These are phyloP conservation scores for Perca fluviatilis DNA, from an alignment of 2,113 vertebrate species.

Conservation along the genomic window DNA sequence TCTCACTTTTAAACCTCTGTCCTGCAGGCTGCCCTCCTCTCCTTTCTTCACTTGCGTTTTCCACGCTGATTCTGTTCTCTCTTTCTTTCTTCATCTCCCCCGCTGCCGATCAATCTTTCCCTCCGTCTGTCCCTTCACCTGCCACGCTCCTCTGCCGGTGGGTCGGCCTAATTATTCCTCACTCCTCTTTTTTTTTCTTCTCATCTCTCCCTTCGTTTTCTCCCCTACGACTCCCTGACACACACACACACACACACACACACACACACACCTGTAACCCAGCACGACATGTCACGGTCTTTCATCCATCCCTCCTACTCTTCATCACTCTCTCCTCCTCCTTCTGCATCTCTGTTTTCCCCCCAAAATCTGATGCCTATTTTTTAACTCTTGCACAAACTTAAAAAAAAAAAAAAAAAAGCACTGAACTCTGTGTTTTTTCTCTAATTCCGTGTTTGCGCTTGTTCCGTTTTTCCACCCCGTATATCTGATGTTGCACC, in stretches of 20 bases:
- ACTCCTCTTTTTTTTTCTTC: conserved; percentile 16
- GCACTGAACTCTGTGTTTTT: conserved; percentile 18
- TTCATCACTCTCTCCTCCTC: conserved; percentile 8
- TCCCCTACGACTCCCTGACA: conserved; percentile 30
- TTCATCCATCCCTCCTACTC: conserved; percentile 29
- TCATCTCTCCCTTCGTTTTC: conserved; percentile 13
- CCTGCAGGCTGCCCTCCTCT: conserved; percentile 53
- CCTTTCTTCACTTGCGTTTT: conserved; percentile 40
- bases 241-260: conserved; percentile 61
- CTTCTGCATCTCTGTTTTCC: conserved; percentile 8
- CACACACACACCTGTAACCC: conserved; percentile 75
- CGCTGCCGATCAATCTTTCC: conserved; percentile 34
- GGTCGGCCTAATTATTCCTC: conserved; percentile 73
- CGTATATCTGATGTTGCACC: conserved; percentile 60
- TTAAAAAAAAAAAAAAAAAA: neutral
- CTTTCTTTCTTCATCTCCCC: conserved; percentile 51
- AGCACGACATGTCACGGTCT: conserved; percentile 48
- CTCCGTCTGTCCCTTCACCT: conserved; percentile 51
- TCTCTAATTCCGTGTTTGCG: conserved; percentile 46
- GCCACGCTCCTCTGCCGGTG: conserved; percentile 67
- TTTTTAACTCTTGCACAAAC: conserved; percentile 43
- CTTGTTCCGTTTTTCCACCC: conserved; percentile 20
- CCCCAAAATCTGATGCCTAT: conserved; percentile 6
- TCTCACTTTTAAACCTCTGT: conserved; percentile 57
- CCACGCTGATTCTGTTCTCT: too few relatives aligned